Evolutionary conservation across 2,888 invertebrate species (phyloP), one percentile per base, ranked within the genome.

Genomic region (Artemia sinica): DNA sequence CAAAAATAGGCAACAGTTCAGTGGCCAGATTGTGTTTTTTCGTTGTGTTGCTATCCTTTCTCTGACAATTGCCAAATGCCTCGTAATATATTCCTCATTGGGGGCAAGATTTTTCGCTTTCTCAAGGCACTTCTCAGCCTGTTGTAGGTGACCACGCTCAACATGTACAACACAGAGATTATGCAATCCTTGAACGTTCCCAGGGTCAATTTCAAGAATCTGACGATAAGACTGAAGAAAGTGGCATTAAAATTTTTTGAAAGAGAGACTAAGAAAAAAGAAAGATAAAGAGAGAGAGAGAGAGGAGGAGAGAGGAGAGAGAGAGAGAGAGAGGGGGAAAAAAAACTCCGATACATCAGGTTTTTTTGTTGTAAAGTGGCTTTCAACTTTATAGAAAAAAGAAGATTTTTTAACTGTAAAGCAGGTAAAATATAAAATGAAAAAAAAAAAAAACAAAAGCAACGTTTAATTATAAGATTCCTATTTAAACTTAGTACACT

Each of bases 111-210:
- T 81, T 68, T 88, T 87, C 1, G 91, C 92, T 67, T 86, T 83
- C 67, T 86, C 82, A 18, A 96, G 82, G 77, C 96, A 96, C 68
- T 85, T 83, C 73, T 90, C 89, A 0, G 95, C 96, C 69, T 84
- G n/a, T 85, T 70, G 13, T 66, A 66, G 68, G 74, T 88, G 86
- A 11, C 93, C 93, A 52, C 90, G 83, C 78, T 96, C 95, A 8
- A 96, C 94, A 74, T 89, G 89, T 0, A 96, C 94, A 9, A 96
- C 96, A 79, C 96, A 96, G 48, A 96, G 82, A 79, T 96, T 96
- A 81, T 96, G 96, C 65, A 91, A 81, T 0, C 93, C 95, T 80
- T 95, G 95, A 72, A 92, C 89, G 77, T 41, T 41, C 6, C 41
- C 41, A 6, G 41, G 41, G 74, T 96, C 94, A 72, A 90, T 78